Evolutionary conservation across 2,797 vertebrate species (phyloP), one percentile per base, ranked within the genome.

Genomic region (Silurus aristotelis): DNA sequence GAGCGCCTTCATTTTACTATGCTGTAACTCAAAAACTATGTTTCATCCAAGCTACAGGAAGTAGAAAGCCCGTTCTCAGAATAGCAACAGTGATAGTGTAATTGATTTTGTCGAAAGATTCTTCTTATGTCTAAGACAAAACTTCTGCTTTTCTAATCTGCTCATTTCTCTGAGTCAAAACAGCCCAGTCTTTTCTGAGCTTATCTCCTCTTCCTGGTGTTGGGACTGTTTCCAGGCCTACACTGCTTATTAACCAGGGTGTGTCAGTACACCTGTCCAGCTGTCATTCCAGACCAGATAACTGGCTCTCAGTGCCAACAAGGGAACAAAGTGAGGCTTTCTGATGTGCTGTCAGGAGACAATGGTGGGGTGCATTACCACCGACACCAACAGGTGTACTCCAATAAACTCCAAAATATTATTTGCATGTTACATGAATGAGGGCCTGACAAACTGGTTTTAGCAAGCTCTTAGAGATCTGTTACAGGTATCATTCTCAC

Each of bases 151-250:
- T 87, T 87, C 80, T 77, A 27, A 17, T 55, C 38, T 20, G 58
- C 61, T 52, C 63, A 61, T 27, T 5, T 22, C 61, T 56, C 13
- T 22, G 27, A 48, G 43, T 55, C 25, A 77, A 77, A 83, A 72
- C 70, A 77, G 89, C 55, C 73, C 82, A 72, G 75, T 80, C 64
- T 84, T 76, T 76, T 58, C 77, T 61, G 38, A n/a, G 64, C 83
- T 89, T 91, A 91, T 90, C 83, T 85, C 63, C 46, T 85, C 88
- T 90, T 91, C 89, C 89, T 90, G 73, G 83, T 89, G 81, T 76
- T 48, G 75, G 83, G 52, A 85, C 84, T 84, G 85, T 86, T 88
- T 82, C 48, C 56, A 86, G 72, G 80, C 46, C 80, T 77, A 70
- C 76, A 60, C 66, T 3, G 22, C 46, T 87, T 58, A 86, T 86